Evolutionary conservation across 2,888 invertebrate species (phyloP).

Genomic region (Sceliomorpha sp.): DNA sequence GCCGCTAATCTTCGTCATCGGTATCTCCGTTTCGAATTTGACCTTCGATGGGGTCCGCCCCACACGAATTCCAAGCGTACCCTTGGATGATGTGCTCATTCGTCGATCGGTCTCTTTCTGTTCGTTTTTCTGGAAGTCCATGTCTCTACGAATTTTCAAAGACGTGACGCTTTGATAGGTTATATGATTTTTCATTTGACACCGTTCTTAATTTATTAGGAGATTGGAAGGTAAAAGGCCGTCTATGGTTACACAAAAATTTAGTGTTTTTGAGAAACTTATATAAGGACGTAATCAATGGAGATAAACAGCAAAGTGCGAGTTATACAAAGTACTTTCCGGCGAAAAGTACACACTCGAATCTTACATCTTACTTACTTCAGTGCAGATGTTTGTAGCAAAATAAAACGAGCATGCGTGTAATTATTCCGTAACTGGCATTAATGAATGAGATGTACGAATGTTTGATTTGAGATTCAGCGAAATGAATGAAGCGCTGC

Average conservation of each 20-base stretch:
- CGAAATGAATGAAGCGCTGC: conserved; percentile 6
- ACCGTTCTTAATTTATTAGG: too few relatives aligned
- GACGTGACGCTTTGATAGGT: background rate
- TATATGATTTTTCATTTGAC: too few relatives aligned
- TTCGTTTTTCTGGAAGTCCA: background rate
- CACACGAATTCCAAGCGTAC: background rate
- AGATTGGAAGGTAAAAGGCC: too few relatives aligned
- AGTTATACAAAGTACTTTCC: too few relatives aligned
- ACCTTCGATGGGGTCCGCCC: background rate
- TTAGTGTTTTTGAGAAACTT: too few relatives aligned
- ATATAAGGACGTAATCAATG: too few relatives aligned
- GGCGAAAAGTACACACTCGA: too few relatives aligned
- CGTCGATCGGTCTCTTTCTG: background rate
- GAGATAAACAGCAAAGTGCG: too few relatives aligned
- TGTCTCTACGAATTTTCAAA: background rate
- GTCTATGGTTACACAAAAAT: too few relatives aligned
- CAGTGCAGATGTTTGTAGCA: too few relatives aligned
- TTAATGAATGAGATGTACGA: conserved; percentile 11
- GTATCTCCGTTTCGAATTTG: conserved; percentile 6
- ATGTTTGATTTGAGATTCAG: conserved; percentile 7
- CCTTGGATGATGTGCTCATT: conserved; percentile 3
- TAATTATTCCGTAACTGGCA: conserved; percentile 8
- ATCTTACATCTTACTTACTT: too few relatives aligned
- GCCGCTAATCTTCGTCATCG: conserved; percentile 7
- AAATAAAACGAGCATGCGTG: background rate